phyloP scores from a whole-genome alignment of 1,140 invertebrate species.

The Saccostrea cuccullata region DNA sequence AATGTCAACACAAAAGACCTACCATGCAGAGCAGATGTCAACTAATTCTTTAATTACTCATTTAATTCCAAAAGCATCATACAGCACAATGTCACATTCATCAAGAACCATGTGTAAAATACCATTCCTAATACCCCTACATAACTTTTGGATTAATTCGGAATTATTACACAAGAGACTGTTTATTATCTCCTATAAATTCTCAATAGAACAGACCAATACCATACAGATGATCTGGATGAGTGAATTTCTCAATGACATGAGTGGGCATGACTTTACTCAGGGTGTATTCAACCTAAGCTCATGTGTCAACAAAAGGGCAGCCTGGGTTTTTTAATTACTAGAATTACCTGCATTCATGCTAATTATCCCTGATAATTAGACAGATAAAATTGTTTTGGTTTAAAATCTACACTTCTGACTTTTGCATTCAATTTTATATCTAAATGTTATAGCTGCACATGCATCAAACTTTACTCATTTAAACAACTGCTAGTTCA shows the following conservation, averaged over 20 bases:
- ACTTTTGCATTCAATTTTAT: not conserved
- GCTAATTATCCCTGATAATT: not conserved
- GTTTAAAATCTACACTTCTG: not conserved
- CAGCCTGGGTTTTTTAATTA: not conserved
- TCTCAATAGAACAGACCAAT: not conserved
- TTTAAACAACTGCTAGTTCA: not conserved
- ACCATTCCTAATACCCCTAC: not conserved
- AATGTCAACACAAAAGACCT: not conserved
- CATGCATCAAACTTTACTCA: too few species aligned
- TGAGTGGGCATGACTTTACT: not conserved
- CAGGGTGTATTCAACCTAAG: not conserved
- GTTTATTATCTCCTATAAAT: not conserved
- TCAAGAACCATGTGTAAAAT: not conserved
- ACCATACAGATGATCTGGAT: not conserved
- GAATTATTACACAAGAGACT: not conserved
- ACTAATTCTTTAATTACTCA: conserved; percentile 3
- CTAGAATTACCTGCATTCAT: not conserved
- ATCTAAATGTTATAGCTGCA: too few species aligned
- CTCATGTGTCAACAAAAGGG: not conserved
- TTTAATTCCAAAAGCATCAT: conserved; percentile 18
- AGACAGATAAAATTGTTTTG: not conserved
- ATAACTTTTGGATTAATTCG: not conserved
- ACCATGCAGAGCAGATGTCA: not conserved
- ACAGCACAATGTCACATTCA: not conserved
- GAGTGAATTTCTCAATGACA: conserved; percentile 2